Evolutionary conservation across 2,113 vertebrate genomes (phyloP).

Genomic region (Origma solitaria): DNA sequence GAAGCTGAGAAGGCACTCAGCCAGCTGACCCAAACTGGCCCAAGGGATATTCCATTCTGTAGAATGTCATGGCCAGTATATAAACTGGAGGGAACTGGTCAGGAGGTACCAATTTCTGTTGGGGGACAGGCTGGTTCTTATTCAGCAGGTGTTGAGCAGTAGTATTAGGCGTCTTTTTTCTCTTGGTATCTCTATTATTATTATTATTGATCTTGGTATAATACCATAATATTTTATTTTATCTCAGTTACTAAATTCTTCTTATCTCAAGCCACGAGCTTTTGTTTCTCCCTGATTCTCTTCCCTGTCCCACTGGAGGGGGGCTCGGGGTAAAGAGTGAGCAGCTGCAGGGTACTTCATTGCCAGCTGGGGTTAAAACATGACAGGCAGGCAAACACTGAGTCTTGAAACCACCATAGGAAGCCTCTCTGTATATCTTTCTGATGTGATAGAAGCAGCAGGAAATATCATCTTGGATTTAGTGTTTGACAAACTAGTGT

Average conservation of each 20-base stretch:
- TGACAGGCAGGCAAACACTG: background rate
- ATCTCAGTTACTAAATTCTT: background rate
- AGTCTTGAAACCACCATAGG: slow-evolving; percentile 38
- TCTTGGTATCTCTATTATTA: background rate
- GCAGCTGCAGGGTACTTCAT: background rate
- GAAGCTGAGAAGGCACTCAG: too few species aligned
- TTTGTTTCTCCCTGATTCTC: background rate
- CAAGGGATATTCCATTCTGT: background rate
- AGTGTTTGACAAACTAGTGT: slow-evolving; percentile 30
- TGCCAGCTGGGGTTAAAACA: background rate
- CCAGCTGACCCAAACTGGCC: background rate
- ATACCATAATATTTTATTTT: background rate
- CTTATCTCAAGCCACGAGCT: background rate
- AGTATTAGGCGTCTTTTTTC: background rate
- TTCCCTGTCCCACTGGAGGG: background rate
- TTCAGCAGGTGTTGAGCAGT: background rate
- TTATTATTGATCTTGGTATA: background rate
- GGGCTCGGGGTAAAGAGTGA: background rate
- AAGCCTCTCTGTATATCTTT: background rate
- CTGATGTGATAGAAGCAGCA: slow-evolving; percentile 45
- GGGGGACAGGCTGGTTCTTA: background rate
- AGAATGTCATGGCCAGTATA: too few species aligned
- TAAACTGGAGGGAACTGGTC: background rate
- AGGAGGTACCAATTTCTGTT: background rate
- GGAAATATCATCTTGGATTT: slow-evolving; percentile 35